Evolutionary conservation across 2,797 vertebrate genomes (phyloP).

Genomic region (Nyctibius grandis): DNA sequence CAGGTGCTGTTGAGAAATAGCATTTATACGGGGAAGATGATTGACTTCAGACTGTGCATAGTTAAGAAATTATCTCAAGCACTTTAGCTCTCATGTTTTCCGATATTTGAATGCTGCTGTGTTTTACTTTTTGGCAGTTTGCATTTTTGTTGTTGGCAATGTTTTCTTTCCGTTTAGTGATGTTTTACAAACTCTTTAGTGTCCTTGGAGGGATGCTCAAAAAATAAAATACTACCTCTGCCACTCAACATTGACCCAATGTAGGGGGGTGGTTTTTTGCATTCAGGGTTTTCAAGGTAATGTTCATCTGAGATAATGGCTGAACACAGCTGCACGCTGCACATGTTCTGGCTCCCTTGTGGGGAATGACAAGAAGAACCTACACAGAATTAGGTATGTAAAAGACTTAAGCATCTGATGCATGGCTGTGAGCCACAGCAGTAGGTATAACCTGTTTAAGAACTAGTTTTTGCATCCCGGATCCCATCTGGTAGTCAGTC

Average conservation of each 20-base stretch:
- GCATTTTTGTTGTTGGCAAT: slow-evolving; percentile 14
- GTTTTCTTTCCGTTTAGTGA: slow-evolving; percentile 35
- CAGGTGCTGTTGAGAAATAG: slow-evolving; percentile 14
- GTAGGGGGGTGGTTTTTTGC: neutral
- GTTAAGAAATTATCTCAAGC: slow-evolving; percentile 43
- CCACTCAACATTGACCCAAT: neutral
- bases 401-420: neutral
- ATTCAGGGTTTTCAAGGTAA: neutral
- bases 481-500: neutral
- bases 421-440: neutral
- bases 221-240: slow-evolving; percentile 73
- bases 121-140: slow-evolving; percentile 32
- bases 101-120: slow-evolving; percentile 51
- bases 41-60: slow-evolving; percentile 3
- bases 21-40: neutral
- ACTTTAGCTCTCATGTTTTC: slow-evolving; percentile 51
- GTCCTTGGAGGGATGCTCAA: slow-evolving; percentile 61
- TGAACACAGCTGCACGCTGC: neutral
- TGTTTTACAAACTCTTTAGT: slow-evolving; percentile 57
- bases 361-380: neutral
- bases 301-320: neutral
- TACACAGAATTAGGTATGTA: neutral
- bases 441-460: neutral
- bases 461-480: neutral
- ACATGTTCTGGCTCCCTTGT: neutral